A percentile compares a stretch with the other conserved stretches of the same genome.
phyloP scores from a whole-genome alignment of 2,888 invertebrate genomes.

The Cremastinae sp. region DNA sequence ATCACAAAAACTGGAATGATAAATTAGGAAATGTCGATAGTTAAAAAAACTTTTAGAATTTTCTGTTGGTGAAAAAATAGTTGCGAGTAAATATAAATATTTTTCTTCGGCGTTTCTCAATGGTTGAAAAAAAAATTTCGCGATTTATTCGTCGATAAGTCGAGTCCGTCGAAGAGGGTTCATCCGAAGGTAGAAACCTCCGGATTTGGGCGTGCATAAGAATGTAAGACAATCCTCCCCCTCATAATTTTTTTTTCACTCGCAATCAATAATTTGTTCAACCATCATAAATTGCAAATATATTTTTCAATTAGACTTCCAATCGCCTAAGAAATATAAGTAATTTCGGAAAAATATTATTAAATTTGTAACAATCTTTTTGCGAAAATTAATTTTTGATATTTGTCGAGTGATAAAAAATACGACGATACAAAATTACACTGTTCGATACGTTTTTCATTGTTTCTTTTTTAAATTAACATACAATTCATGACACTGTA shows the following conservation, averaged over 20 bases:
- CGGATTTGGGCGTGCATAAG: conserved; percentile 41
- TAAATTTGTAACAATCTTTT: too few relatives aligned
- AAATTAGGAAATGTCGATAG: too few relatives aligned
- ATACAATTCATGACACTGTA: conserved; percentile 30
- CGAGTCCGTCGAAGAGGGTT: conserved; percentile 29
- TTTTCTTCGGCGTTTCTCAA: background rate
- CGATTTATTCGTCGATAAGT: conserved; percentile 40
- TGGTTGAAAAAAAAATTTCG: conserved; percentile 2
- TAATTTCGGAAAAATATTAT: too few relatives aligned
- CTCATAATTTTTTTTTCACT: background rate
- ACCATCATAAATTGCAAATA: too few relatives aligned
- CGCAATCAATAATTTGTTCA: conserved; percentile 2
- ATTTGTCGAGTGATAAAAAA: too few relatives aligned
- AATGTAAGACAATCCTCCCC: background rate
- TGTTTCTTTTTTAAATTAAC: conserved; percentile 18
- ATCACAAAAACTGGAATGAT: background rate
- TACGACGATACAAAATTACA: background rate
- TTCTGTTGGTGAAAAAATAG: conserved; percentile 35
- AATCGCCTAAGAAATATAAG: too few relatives aligned
- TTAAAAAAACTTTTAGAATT: conserved; percentile 57
- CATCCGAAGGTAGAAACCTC: too few relatives aligned
- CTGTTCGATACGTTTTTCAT: too few relatives aligned
- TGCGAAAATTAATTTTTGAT: too few relatives aligned
- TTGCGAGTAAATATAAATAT: conserved; percentile 2
- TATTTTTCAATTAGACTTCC: too few relatives aligned